Conservation (phyloP, 2,888 invertebrate species). For the Lithophane socia region DNA sequence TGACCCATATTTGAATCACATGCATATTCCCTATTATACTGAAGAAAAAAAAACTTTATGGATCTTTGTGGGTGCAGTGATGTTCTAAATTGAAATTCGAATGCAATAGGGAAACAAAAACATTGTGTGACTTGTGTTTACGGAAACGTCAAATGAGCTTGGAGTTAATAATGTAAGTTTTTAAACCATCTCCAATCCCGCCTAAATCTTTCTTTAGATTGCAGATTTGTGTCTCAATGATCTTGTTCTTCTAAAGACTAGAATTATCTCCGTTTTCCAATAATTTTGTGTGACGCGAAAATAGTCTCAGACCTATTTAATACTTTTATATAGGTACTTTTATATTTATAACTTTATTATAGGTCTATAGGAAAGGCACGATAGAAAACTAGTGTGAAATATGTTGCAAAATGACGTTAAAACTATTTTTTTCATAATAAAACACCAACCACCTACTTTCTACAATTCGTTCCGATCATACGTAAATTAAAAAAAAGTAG, state of each 20-base stretch:
- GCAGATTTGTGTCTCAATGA: background rate
- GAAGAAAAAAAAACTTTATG: background rate
- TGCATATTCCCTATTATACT: too few species aligned
- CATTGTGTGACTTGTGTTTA: slow-evolving; percentile 15
- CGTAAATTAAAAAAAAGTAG: slow-evolving; percentile 27
- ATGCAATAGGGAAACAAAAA: background rate
- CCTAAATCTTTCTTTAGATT: background rate
- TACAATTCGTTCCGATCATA: slow-evolving; percentile 38
- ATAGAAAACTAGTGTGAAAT: slow-evolving; percentile 2
- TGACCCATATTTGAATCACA: too few species aligned
- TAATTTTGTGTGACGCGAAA: background rate
- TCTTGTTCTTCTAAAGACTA: background rate
- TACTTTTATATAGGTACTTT: too few species aligned
- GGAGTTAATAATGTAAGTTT: slow-evolving; percentile 24
- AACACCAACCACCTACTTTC: slow-evolving; percentile 9
- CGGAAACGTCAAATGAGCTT: background rate
- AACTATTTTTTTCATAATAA: background rate
- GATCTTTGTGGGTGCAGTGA: slow-evolving; percentile 5
- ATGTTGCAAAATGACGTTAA: background rate
- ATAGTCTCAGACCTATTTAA: background rate
- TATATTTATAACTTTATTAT: background rate
- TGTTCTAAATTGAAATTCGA: slow-evolving; percentile 36
- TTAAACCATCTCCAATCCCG: background rate
- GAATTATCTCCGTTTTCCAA: background rate
- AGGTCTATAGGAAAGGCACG: background rate